Evolutionary conservation across 2,113 vertebrate species (phyloP).

Genomic region (Lasiurus borealis): DNA sequence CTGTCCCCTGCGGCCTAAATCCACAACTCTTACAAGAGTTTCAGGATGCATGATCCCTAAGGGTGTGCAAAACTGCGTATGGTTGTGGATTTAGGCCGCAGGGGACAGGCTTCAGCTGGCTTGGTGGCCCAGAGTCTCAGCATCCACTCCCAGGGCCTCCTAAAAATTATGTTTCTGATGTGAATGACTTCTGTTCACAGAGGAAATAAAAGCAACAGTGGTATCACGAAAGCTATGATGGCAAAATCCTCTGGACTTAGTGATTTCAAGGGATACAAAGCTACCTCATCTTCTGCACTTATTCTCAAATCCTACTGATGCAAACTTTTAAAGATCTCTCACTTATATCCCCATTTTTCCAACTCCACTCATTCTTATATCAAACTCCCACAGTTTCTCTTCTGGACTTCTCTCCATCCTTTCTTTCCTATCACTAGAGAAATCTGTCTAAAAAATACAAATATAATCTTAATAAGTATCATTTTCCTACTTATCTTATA

Average conservation of each 20-base stretch:
- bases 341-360: not conserved
- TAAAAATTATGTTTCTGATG: slow-evolving; percentile 4
- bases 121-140: not conserved
- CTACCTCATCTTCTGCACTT: not conserved
- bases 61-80: rapidly evolving
- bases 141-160: not conserved
- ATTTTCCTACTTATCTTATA: not conserved
- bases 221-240: not conserved
- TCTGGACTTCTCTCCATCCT: not conserved
- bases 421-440: not conserved
- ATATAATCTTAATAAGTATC: not conserved
- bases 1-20: too few species aligned
- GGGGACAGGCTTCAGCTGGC: not conserved
- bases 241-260: not conserved
- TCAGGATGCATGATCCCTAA: not conserved
- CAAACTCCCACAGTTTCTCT: not conserved
- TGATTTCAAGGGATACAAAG: not conserved
- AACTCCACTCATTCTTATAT: not conserved
- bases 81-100: too few species aligned
- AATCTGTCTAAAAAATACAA: not conserved
- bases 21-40: too few species aligned
- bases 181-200: not conserved
- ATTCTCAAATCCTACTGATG: not conserved
- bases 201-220: not conserved
- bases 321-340: not conserved